Base-by-base conservation (phyloP, 2,113 vertebrate species). In the Myotis yumanensis region DNA sequence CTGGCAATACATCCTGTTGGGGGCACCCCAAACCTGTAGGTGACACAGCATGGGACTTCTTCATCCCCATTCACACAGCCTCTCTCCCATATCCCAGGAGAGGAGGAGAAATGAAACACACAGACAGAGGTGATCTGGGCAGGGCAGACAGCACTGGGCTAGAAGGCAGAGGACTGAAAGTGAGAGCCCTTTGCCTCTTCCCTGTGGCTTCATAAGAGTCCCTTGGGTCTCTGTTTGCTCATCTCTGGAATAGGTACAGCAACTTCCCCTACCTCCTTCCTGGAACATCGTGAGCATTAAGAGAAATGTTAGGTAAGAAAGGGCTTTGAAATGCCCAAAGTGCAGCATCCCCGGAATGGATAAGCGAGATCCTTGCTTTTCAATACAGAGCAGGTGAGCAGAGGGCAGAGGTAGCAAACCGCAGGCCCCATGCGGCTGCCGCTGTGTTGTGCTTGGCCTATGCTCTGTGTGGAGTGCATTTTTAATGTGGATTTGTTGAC, bases 361-460 rank as follows among this genome's bases (percentile, higher is more conserved):
- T 7, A 22, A 11, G 64, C 51, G 3, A 25, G 43, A n/a, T 17
- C 64, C 30, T 2, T 57, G 57, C n/a, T 71, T 91, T 77, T 40
- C 77, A 84, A 9, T 0, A 15, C 12, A 18, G 40, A 89, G 32
- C 17, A 11, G n/a, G 51, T 22, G 62, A 77, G 11, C 10, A 6
- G 54, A 76, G 7, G 32, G 43, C 37, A 89, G 64, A 89, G 75
- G 51, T 18, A 83, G 48, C 11, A 75, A 37, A 62, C 51, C 2
- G 1, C 4, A 11, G 11, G 32, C 54, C 88, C 43, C 64, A 66
- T 22, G 20, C 51, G 81, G 85, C 52, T 3, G 1, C 92, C 90
- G 84, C 87, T 85, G 35, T 71, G 93, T n/a, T 77, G 35, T 22
- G 54, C 54, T 92, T 94, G 66, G 90, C 48, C 84, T 30, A 1